Percentiles rank a stretch among this genome's conserved stretches.
Conservation (phyloP, 1,140 invertebrate genomes). For the Aricia agestis region DNA sequence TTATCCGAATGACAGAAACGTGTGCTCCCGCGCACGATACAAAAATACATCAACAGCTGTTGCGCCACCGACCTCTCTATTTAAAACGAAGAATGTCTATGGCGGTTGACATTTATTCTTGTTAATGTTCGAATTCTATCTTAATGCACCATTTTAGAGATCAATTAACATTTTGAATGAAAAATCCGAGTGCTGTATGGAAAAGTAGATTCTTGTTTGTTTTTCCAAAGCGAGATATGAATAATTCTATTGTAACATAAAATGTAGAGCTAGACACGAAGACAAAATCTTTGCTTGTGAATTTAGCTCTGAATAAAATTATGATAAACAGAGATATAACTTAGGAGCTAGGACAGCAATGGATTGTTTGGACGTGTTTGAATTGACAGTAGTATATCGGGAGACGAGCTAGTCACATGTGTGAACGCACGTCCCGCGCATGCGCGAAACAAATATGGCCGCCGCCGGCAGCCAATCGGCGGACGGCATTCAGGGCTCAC, state of each 20-base stretch:
- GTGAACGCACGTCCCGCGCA: slow-evolving; percentile 48
- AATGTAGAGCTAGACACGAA: neutral
- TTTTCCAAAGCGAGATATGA: neutral
- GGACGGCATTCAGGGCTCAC: slow-evolving; percentile 34
- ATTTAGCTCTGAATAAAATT: neutral
- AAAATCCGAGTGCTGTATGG: neutral
- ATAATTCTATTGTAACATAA: neutral
- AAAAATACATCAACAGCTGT: slow-evolving; percentile 55
- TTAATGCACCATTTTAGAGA: slow-evolving; percentile 14
- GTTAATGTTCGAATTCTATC: slow-evolving; percentile 16
- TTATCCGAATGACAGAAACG: slow-evolving; percentile 43
- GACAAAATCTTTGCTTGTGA: neutral
- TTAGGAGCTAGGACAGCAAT: neutral
- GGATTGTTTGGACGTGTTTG: slow-evolving; percentile 9
- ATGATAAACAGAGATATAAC: slow-evolving; percentile 3
- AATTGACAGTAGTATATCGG: slow-evolving; percentile 29
- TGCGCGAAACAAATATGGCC: slow-evolving; percentile 66
- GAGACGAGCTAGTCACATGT: slow-evolving; percentile 48
- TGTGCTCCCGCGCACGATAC: slow-evolving; percentile 39
- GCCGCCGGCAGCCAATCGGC: slow-evolving; percentile 54
- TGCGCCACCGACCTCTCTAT: slow-evolving; percentile 17
- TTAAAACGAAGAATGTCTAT: slow-evolving; percentile 17
- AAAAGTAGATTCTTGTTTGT: neutral
- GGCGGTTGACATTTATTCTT: slow-evolving; percentile 15
- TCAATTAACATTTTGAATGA: slow-evolving; percentile 12